These are phyloP conservation scores for Lycocerus yunnanus DNA, from an alignment of 2,888 invertebrate species.

Conservation along the genomic window DNA sequence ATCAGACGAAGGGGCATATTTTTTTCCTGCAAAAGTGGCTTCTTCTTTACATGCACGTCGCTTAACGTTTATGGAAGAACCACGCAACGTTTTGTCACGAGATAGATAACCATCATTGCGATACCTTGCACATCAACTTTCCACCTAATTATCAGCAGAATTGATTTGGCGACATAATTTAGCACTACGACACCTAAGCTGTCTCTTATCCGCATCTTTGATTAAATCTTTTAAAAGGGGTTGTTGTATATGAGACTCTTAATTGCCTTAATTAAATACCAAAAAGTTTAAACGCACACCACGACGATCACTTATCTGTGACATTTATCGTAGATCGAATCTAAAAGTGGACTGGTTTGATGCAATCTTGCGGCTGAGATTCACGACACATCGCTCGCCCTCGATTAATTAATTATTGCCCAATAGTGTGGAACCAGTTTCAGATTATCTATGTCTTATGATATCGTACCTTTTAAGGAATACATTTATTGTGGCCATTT, in stretches of 20 bases:
- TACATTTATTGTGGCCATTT: constrained; percentile 45
- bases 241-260: constrained; percentile 54
- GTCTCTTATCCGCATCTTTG: constrained; percentile 49
- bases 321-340: constrained; percentile 51
- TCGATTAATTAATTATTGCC: constrained; percentile 50
- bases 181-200: constrained; percentile 43
- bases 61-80: constrained; percentile 13
- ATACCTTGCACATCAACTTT: constrained; percentile 42
- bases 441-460: constrained; percentile 45
- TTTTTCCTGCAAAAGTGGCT: not conserved
- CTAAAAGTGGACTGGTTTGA: constrained; percentile 46
- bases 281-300: constrained; percentile 53
- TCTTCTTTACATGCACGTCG: not conserved
- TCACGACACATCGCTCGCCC: constrained; percentile 44
- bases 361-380: constrained; percentile 46
- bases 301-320: constrained; percentile 51
- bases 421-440: constrained; percentile 46
- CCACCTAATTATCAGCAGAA: constrained; percentile 46
- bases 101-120: constrained; percentile 41
- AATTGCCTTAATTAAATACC: constrained; percentile 56
- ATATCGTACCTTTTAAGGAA: constrained; percentile 47
- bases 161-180: constrained; percentile 49
- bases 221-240: constrained; percentile 49
- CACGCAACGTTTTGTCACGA: constrained; percentile 41
- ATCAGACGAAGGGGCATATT: not conserved